phyloP scores from a whole-genome alignment of 2,113 vertebrate species.

The Peromyscus polionotus region DNA sequence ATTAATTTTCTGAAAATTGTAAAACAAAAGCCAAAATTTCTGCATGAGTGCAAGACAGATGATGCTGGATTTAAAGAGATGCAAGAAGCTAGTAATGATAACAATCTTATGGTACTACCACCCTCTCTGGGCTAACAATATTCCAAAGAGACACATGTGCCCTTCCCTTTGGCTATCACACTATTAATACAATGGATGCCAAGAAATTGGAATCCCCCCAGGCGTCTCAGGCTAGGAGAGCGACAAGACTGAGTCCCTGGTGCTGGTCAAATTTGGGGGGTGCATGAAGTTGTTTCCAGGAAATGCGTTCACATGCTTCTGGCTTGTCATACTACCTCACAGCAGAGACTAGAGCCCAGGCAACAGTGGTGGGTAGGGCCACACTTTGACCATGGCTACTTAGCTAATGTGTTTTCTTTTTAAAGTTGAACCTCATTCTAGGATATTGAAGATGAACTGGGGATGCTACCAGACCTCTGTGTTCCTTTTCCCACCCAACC shows the following conservation, averaged over 20 bases:
- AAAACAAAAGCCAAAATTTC: constrained; percentile 30
- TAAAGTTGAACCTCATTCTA: background rate
- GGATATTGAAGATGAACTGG: too few relatives aligned
- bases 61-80: background rate
- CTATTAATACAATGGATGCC: background rate
- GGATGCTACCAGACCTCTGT: too few relatives aligned
- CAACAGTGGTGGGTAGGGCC: background rate
- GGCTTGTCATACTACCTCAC: background rate
- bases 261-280: too few relatives aligned
- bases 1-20: constrained; percentile 13
- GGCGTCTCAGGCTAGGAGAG: background rate
- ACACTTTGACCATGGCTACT: too few relatives aligned
- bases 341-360: background rate
- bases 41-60: background rate
- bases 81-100: background rate
- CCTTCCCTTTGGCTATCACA: background rate
- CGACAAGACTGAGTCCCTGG: background rate
- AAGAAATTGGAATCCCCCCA: background rate
- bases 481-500: background rate
- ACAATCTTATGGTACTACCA: background rate
- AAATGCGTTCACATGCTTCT: background rate
- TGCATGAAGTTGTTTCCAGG: background rate
- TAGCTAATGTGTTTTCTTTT: background rate
- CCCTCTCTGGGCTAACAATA: background rate
- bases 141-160: background rate